These are phyloP conservation scores for Callorhinus ursinus DNA, from an alignment of 2,113 vertebrate genomes.

Conservation along the genomic window DNA sequence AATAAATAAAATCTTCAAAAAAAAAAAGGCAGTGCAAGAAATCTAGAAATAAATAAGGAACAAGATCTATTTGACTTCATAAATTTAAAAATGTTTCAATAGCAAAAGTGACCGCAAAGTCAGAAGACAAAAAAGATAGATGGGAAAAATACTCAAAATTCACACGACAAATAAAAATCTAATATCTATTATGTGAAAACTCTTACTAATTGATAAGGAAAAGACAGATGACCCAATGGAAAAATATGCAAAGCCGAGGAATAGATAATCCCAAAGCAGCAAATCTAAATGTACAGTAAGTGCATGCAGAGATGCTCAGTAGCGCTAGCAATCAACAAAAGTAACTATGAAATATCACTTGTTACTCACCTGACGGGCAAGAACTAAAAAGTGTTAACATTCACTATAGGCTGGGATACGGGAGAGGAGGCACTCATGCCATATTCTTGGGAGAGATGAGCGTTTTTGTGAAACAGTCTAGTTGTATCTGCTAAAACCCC, in stretches of 20 bases:
- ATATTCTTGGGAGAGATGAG: neutral
- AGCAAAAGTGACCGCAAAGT: slow-evolving; percentile 1
- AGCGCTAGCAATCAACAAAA: neutral
- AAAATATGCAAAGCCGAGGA: slow-evolving; percentile 6
- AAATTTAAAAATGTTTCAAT: neutral
- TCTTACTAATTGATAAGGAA: neutral
- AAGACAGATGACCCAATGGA: neutral
- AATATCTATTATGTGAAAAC: neutral
- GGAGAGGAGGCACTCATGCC: neutral
- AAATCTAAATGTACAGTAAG: neutral
- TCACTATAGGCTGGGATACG: neutral
- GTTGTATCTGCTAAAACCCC: neutral
- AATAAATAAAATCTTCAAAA: no score
- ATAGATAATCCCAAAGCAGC: neutral
- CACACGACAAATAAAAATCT: neutral
- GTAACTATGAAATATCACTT: neutral
- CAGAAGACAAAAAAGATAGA: neutral
- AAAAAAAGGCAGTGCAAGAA: neutral
- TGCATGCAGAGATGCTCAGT: neutral
- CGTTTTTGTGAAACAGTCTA: neutral
- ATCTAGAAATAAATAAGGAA: neutral
- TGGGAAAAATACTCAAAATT: neutral
- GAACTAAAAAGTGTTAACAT: neutral
- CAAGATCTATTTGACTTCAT: neutral
- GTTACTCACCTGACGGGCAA: neutral